A percentile compares a stretch with the other conserved stretches of the same genome.
These are phyloP conservation scores for Tachyglossus aculeatus DNA, from an alignment of 2,797 vertebrate genomes.

Conservation along the genomic window DNA sequence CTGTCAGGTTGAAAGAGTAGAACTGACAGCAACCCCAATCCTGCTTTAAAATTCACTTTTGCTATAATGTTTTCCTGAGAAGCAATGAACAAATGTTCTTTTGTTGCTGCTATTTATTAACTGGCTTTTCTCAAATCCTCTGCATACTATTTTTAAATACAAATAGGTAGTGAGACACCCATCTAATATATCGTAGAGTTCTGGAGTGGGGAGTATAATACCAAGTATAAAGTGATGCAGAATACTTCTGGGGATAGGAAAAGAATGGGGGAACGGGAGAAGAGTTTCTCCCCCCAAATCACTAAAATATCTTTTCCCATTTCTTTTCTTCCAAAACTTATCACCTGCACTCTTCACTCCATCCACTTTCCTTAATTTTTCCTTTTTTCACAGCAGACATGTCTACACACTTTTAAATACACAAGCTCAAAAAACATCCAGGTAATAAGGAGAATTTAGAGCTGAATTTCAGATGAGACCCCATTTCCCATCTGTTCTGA, in stretches of 20 bases:
- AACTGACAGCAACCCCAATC: conserved; percentile 39
- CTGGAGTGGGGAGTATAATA: conserved; percentile 62
- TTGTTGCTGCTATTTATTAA: conserved; percentile 51
- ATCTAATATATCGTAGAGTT: conserved; percentile 54
- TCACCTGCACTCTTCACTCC: conserved; percentile 11
- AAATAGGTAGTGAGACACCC: conserved; percentile 49
- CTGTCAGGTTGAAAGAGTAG: conserved; percentile 48
- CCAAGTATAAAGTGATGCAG: conserved; percentile 65
- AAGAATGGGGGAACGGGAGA: too few relatives aligned
- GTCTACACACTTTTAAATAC: not conserved
- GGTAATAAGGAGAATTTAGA: not conserved
- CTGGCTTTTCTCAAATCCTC: conserved; percentile 51
- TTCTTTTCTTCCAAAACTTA: not conserved
- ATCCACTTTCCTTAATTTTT: conserved; percentile 16
- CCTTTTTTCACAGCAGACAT: not conserved
- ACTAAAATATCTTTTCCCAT: conserved; percentile 39
- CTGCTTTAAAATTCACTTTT: conserved; percentile 5
- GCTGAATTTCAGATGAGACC: not conserved
- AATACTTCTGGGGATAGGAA: conserved; percentile 54
- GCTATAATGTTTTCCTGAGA: conserved; percentile 32
- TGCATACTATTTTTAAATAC: conserved; percentile 31
- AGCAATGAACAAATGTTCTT: conserved; percentile 52
- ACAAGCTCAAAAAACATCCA: conserved; percentile 34
- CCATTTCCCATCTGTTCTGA: too few relatives aligned
- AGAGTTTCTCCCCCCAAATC: conserved; percentile 43